Percentiles rank a stretch among this genome's conserved stretches.
These are phyloP conservation scores for Plemyria rubiginata DNA, from an alignment of 2,888 invertebrate genomes.

Conservation along the genomic window DNA sequence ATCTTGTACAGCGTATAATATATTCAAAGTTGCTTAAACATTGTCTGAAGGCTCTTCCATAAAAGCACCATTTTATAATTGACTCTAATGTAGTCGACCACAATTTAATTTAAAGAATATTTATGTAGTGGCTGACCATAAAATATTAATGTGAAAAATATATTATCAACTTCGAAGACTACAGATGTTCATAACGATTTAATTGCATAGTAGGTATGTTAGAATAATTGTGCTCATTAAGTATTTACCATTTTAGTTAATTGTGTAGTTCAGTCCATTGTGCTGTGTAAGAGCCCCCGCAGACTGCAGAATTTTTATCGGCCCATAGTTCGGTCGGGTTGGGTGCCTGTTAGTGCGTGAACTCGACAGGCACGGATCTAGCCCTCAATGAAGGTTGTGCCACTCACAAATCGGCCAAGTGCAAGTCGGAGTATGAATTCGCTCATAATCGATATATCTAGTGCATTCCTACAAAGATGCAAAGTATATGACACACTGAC, in stretches of 20 bases:
- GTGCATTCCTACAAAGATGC: conserved; percentile 19
- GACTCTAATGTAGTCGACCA: too few relatives aligned
- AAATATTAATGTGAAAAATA: too few relatives aligned
- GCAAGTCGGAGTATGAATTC: conserved; percentile 2
- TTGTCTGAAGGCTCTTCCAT: too few relatives aligned
- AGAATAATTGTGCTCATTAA: conserved; percentile 50
- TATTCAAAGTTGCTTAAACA: too few relatives aligned
- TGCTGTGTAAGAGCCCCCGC: conserved; percentile 63
- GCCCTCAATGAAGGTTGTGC: conserved; percentile 26
- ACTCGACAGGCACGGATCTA: background rate
- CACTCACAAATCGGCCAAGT: background rate
- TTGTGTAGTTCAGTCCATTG: conserved; percentile 62
- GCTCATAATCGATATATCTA: conserved; percentile 3
- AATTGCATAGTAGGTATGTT: background rate
- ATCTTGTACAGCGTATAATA: too few relatives aligned
- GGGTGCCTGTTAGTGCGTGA: too few relatives aligned
- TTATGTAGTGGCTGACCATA: too few relatives aligned
- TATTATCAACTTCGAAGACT: background rate
- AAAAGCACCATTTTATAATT: too few relatives aligned
- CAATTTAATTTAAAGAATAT: too few relatives aligned
- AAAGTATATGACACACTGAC: too few relatives aligned
- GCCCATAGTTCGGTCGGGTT: too few relatives aligned
- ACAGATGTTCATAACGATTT: background rate
- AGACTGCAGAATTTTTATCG: too few relatives aligned
- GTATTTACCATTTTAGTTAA: conserved; percentile 49